These are phyloP conservation scores for Montipora sp. DNA, from an alignment of 64 coral and sea anemone genomes.

Conservation along the genomic window DNA sequence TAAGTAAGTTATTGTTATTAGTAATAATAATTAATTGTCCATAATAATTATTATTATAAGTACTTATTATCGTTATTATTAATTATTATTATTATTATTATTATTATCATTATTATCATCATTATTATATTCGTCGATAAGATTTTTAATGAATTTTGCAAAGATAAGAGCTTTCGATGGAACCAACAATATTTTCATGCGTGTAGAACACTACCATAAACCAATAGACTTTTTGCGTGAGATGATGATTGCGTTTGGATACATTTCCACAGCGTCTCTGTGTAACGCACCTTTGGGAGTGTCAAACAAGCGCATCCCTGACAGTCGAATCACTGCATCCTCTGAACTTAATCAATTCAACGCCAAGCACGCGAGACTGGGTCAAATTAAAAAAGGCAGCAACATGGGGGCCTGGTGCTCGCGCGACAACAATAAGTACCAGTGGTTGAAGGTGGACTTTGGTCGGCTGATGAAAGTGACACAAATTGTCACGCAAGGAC, in stretches of 20 bases:
- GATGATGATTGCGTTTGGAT: background rate
- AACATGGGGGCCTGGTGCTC: conserved; percentile 73
- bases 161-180: too few species aligned
- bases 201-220: too few species aligned
- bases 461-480: conserved; percentile 50
- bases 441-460: conserved; percentile 77
- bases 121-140: too few species aligned
- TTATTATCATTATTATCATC: too few species aligned
- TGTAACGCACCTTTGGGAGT: conserved; percentile 78
- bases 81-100: too few species aligned
- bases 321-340: conserved; percentile 62
- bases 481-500: conserved; percentile 55
- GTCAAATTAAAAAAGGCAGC: conserved; percentile 26
- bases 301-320: conserved; percentile 48
- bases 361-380: conserved; percentile 68
- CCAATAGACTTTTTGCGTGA: too few species aligned
- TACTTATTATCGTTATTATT: too few species aligned
- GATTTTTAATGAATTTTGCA: too few species aligned
- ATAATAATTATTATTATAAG: too few species aligned
- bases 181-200: too few species aligned
- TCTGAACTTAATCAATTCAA: conserved; percentile 70
- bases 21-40: too few species aligned
- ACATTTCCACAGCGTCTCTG: conserved; percentile 28
- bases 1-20: too few species aligned
- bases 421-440: conserved; percentile 71